These are phyloP conservation scores for Oxyruncus cristatus DNA, from an alignment of 2,113 vertebrate species.

Conservation along the genomic window DNA sequence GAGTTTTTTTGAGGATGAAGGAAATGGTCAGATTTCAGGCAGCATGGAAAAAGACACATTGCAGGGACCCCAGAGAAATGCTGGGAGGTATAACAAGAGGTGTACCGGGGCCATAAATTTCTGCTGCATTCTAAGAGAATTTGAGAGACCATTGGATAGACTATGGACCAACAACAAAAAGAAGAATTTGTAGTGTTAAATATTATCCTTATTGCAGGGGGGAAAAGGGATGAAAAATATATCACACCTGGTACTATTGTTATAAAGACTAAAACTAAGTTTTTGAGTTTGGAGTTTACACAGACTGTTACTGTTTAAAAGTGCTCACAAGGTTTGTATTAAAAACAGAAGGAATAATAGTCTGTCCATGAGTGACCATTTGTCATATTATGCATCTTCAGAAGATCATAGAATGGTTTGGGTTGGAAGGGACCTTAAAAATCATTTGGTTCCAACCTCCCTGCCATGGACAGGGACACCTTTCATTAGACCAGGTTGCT, in stretches of 20 bases:
- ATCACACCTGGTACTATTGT: fast-evolving
- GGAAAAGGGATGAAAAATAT: background rate
- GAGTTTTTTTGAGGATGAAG: background rate
- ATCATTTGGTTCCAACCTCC: background rate
- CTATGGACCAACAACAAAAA: background rate
- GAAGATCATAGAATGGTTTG: background rate
- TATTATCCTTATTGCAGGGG: background rate
- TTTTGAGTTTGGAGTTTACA: background rate
- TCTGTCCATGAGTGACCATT: background rate
- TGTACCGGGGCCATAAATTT: fast-evolving
- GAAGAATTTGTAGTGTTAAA: background rate
- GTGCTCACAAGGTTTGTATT: background rate
- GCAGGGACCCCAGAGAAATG: background rate
- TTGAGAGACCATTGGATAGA: background rate
- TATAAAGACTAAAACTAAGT: background rate
- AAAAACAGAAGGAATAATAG: background rate
- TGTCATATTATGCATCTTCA: background rate
- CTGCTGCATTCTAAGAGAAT: background rate
- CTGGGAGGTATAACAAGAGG: background rate
- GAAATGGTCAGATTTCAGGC: background rate
- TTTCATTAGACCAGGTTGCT: background rate
- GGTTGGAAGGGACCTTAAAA: background rate
- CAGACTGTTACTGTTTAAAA: background rate
- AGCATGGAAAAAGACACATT: background rate
- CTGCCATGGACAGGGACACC: background rate